Percentiles rank a stretch among this genome's conserved stretches.
Evolutionary conservation across 2,113 vertebrate species (phyloP).

Genomic region (Pitta sordida): DNA sequence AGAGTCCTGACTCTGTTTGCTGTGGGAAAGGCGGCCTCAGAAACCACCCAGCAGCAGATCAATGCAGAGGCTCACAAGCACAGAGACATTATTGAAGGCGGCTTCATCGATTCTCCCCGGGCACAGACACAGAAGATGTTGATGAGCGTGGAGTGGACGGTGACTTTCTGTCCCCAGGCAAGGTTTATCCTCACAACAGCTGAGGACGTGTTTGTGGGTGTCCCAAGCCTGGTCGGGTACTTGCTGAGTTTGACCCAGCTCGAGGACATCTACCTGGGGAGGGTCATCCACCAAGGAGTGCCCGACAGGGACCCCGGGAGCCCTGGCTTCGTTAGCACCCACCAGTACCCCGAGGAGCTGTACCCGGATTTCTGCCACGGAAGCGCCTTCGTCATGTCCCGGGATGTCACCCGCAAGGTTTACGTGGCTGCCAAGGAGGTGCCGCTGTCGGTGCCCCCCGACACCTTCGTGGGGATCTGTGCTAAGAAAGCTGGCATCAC

Average conservation of each 20-base stretch:
- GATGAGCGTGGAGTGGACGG: conserved; percentile 79
- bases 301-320: conserved; percentile 78
- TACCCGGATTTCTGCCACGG: conserved; percentile 86
- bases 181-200: conserved; percentile 82
- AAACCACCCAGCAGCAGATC: conserved; percentile 67
- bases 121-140: conserved; percentile 75
- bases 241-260: conserved; percentile 79
- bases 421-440: conserved; percentile 73
- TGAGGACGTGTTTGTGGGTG: conserved; percentile 80
- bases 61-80: conserved; percentile 70
- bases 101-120: conserved; percentile 65
- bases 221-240: conserved; percentile 76
- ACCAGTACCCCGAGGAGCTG: conserved; percentile 73
- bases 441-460: conserved; percentile 60
- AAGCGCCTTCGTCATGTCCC: conserved; percentile 81
- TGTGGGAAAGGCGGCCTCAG: conserved; percentile 72
- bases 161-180: conserved; percentile 83
- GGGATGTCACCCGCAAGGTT: conserved; percentile 85
- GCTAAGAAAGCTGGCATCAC: conserved; percentile 78
- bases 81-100: conserved; percentile 81
- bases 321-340: conserved; percentile 69
- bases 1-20: conserved; percentile 77
- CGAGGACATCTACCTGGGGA: conserved; percentile 83
- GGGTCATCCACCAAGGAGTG: conserved; percentile 76
- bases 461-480: conserved; percentile 84